Base-by-base conservation (phyloP, 2,113 vertebrate species). In the Rhea pennata region DNA sequence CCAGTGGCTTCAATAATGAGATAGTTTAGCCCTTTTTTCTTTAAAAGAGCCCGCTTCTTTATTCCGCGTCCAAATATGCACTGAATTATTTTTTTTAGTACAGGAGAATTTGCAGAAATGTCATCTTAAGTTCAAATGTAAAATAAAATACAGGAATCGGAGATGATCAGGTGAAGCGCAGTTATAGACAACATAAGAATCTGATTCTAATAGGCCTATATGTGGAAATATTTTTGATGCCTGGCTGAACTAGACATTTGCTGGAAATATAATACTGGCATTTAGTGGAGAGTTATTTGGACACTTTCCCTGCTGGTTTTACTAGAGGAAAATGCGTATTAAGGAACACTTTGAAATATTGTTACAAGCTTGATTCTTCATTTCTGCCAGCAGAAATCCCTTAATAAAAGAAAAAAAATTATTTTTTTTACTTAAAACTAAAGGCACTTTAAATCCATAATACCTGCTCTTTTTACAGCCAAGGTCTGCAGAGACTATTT, bases 271-370 rank as follows among this genome's bases (percentile, higher is more conserved):
- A 89, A 95, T 93, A 96, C 94, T 90, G 94, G 97, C 95, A 95
- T 98, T 98, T 98, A 98, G 95, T 95, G 96, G 90, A 74, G 89
- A 62, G 92, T 97, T 95, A 94, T 95, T 97, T 98, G 97, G 98
- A 98, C 98, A 97, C 96, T 89, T 97, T 98, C 96, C 98, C 97
- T 81, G 96, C 97, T 98, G 97, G 92, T 97, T 98, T 98, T 97
- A 97, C 97, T 96, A 97, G 98, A 97, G 96, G 97, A 82, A 92
- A 97, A 88, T 77, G 95, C 12, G 17, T 96, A 92, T 96, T 94
- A 88, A 80, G 90, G 95, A 98, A 97, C 97, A 96, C 97, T 97
- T 91, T 97, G 97, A 96, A 95, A 97, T 97, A 94, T 96, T 96
- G 96, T 97, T 97, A 96, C 91, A 81, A 93, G 96, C 94, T 93